phyloP scores from a whole-genome alignment of 1,140 invertebrate species.

The Atta colombica region DNA sequence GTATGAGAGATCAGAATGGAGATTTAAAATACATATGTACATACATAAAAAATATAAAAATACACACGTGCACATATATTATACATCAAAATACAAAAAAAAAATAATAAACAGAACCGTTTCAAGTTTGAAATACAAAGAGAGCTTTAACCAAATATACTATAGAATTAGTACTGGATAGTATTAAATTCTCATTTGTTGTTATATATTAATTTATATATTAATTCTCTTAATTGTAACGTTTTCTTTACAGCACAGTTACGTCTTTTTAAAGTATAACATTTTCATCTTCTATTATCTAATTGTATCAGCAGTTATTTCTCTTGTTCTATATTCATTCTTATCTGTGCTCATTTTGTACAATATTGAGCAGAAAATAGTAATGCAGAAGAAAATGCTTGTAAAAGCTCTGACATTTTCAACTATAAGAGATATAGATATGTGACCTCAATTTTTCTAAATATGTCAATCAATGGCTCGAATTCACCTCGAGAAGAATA shows the following conservation, averaged over 20 bases:
- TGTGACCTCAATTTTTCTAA: constrained; percentile 45
- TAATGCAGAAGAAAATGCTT: background rate
- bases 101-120: background rate
- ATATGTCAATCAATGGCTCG: background rate
- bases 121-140: background rate
- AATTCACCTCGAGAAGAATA: constrained; percentile 21
- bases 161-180: no score
- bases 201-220: background rate
- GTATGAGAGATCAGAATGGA: background rate
- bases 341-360: background rate
- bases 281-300: background rate
- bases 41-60: constrained; percentile 1
- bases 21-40: background rate
- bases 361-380: background rate
- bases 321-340: background rate
- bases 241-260: background rate
- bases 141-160: background rate
- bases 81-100: background rate
- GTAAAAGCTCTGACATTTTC: constrained; percentile 16
- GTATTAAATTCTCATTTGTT: background rate
- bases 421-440: constrained; percentile 10
- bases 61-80: background rate
- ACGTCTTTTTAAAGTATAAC: background rate
- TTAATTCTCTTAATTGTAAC: background rate
- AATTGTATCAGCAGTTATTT: background rate